Base-by-base conservation (phyloP, 2,797 vertebrate genomes). In the Labeo calbasu region DNA sequence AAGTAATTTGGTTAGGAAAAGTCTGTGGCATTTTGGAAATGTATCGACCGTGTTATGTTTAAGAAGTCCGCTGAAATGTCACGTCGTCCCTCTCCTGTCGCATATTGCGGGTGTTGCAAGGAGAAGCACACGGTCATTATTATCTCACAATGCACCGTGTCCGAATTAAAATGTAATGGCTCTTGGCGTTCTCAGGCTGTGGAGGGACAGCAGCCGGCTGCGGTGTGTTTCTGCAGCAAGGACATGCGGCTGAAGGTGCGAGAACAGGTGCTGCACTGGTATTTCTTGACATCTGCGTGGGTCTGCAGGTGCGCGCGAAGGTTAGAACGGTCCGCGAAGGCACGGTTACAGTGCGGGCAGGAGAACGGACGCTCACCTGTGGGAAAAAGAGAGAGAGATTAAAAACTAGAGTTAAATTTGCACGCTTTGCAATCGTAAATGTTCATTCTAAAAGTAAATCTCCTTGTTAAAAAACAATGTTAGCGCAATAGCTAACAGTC, bases 221-320 rank as follows among this genome's bases (percentile, higher is more conserved):
- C 95, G 85, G 96, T 95, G 69, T 99, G 98, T 88, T 99, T 99
- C 93, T 99, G 97, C 65, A 99, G 96, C 90, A 99, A 92, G 0
- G 97, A 99, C 97, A 98, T 98, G 81, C 97, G 96, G 89, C 97
- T 98, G 94, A 99, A 99, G 94, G 97, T 99, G 88, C 97, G 96
- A 65, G 97, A 96, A 84, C 98, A 99, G 81, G 94, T 94, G 90
- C 93, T 90, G 81, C 98, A 99, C 86, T 98, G 98, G 92, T 99
- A 99, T 92, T 98, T 98, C 95, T 99, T 99, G 88, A 99, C 96
- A 65, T 98, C 97, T 0, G 97, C 97, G 83, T 99, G 98, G 72
- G 98, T 99, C 95, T 99, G 98, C 91, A 98, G 95, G 84, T 99
- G 98, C 25, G 98, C 98, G 1, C 98, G 94, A 89, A 99, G 96